Percentiles rank a stretch among this genome's conserved stretches.
These are phyloP conservation scores for Machaerirhynchus nigripectus DNA, from an alignment of 2,113 vertebrate species.

Conservation along the genomic window DNA sequence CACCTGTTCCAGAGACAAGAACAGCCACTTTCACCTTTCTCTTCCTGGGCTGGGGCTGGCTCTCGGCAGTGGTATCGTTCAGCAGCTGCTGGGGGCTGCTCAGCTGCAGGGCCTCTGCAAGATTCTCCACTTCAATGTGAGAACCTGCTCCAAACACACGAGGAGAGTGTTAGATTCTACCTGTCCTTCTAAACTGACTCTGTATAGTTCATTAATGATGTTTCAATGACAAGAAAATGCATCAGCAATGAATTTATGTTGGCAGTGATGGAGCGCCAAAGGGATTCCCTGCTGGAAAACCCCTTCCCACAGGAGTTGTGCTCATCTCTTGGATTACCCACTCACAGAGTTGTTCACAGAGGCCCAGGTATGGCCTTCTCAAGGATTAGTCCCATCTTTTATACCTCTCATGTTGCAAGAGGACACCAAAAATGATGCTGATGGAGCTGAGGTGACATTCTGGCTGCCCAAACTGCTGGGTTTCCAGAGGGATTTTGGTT, in stretches of 20 bases:
- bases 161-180: neutral
- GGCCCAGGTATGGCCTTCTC: neutral
- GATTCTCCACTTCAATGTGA: conserved; percentile 40
- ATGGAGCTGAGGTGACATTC: neutral
- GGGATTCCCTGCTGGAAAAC: neutral
- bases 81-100: conserved; percentile 25
- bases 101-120: conserved; percentile 53
- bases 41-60: neutral
- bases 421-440: neutral
- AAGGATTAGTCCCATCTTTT: neutral
- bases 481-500: neutral
- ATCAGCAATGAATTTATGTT: neutral
- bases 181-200: neutral
- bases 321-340: neutral
- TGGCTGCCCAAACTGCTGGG: neutral
- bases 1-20: conserved; percentile 87
- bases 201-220: neutral
- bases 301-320: neutral
- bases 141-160: neutral
- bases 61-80: neutral
- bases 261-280: neutral
- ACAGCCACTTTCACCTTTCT: conserved; percentile 79
- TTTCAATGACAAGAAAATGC: neutral
- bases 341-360: neutral
- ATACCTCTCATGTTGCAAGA: neutral